These are phyloP conservation scores for Sycophaga agraensis DNA, from an alignment of 1,140 invertebrate species.

Conservation along the genomic window DNA sequence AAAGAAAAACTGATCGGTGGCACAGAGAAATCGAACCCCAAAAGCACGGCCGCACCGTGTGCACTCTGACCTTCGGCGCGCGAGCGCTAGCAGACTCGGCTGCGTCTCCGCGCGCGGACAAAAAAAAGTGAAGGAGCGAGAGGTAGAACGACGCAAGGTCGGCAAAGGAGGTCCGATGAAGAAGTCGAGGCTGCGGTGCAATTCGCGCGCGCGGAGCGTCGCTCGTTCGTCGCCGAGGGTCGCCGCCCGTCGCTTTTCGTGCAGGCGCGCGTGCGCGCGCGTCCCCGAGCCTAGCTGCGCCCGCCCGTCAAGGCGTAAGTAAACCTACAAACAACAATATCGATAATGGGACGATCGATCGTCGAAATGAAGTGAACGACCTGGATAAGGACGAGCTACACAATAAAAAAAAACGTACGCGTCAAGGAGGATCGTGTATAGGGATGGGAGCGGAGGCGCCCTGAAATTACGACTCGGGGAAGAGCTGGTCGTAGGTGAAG, in stretches of 20 bases:
- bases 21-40: too few species aligned
- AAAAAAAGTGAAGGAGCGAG: too few species aligned
- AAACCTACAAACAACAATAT: too few species aligned
- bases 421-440: not conserved
- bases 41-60: too few species aligned
- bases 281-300: too few species aligned
- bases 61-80: not conserved
- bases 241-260: slow-evolving; percentile 9
- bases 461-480: slow-evolving; percentile 57
- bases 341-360: not conserved
- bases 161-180: slow-evolving; percentile 1
- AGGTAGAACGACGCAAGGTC: not conserved
- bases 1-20: too few species aligned
- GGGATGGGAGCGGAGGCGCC: not conserved
- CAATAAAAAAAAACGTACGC: not conserved
- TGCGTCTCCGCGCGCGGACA: not conserved
- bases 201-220: not conserved
- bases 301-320: too few species aligned
- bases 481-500: slow-evolving; percentile 61
- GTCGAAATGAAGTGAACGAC: not conserved
- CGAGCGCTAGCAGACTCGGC: too few species aligned
- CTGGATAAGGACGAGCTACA: too few species aligned
- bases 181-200: not conserved
- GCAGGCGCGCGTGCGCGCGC: too few species aligned
- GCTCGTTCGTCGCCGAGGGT: slow-evolving; percentile 5